Conservation (phyloP, 2,797 vertebrate species). For the Melanogrammus aeglefinus region DNA sequence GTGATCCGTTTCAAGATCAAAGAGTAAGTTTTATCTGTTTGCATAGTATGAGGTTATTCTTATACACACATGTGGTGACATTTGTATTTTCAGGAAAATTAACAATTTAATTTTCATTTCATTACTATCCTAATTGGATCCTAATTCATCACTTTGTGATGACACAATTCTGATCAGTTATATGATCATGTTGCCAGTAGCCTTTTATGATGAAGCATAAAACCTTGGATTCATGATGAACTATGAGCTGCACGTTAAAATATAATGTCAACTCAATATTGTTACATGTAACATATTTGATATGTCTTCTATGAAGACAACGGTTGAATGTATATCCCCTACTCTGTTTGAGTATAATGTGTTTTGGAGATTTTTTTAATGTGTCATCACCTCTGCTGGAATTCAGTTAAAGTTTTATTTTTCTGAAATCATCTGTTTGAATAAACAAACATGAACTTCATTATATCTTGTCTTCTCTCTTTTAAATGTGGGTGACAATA, state of each 20-base stretch:
- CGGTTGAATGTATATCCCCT: neutral
- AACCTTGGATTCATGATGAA: neutral
- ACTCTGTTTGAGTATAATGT: conserved; percentile 16
- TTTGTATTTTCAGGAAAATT: neutral
- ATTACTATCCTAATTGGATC: neutral
- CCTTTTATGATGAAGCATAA: neutral
- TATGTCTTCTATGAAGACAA: conserved; percentile 16
- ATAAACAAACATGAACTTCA: conserved; percentile 12
- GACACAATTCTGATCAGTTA: neutral
- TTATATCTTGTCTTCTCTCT: neutral
- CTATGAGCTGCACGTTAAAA: neutral
- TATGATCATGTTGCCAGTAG: neutral
- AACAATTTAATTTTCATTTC: no score
- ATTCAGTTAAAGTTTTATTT: neutral
- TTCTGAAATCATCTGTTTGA: neutral
- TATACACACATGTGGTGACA: neutral
- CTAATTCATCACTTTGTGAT: conserved; percentile 11
- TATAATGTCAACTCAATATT: neutral
- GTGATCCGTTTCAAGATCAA: neutral
- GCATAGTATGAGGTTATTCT: neutral
- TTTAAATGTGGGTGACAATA: neutral
- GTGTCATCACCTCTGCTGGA: conserved; percentile 9
- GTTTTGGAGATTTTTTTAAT: conserved; percentile 19
- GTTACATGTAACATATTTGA: neutral
- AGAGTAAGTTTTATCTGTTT: neutral